Evolutionary conservation across 2,888 invertebrate species (phyloP).

Genomic region (Drosophila mercatorum): DNA sequence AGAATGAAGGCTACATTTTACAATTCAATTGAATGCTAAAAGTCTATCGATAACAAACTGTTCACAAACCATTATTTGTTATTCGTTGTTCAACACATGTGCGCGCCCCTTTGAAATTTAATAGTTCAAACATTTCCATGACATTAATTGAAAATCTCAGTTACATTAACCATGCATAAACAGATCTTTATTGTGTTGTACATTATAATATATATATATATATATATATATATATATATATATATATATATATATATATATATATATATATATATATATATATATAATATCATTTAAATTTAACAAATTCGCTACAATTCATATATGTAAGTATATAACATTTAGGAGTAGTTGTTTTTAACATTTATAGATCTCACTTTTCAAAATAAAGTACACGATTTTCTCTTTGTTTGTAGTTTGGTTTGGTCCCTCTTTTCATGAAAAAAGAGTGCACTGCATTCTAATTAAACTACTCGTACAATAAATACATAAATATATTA

Average conservation of each 20-base stretch:
- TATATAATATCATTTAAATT: conserved; percentile 49
- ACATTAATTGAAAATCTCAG: neutral
- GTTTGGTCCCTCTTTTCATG: conserved; percentile 77
- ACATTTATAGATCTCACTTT: conserved; percentile 69
- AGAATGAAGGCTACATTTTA: neutral
- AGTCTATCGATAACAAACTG: conserved; percentile 6
- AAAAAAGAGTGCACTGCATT: conserved; percentile 78
- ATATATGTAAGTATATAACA: conserved; percentile 51
- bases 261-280: conserved; percentile 54
- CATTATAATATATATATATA: conserved; percentile 49
- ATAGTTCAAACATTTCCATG: neutral
- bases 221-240: conserved; percentile 52
- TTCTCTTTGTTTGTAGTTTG: conserved; percentile 55
- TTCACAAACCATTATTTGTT: neutral
- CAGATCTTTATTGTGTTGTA: conserved; percentile 66
- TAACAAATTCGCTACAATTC: conserved; percentile 66
- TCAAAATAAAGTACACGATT: conserved; percentile 71
- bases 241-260: conserved; percentile 35
- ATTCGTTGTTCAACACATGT: conserved; percentile 11
- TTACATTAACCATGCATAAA: conserved; percentile 62
- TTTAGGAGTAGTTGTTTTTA: conserved; percentile 49
- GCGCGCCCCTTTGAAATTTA: neutral
- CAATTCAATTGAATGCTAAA: neutral
- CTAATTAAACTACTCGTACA: conserved; percentile 57
- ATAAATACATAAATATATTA: conserved; percentile 52